phyloP scores from a whole-genome alignment of 2,797 vertebrate genomes.

The Staurois parvus region DNA sequence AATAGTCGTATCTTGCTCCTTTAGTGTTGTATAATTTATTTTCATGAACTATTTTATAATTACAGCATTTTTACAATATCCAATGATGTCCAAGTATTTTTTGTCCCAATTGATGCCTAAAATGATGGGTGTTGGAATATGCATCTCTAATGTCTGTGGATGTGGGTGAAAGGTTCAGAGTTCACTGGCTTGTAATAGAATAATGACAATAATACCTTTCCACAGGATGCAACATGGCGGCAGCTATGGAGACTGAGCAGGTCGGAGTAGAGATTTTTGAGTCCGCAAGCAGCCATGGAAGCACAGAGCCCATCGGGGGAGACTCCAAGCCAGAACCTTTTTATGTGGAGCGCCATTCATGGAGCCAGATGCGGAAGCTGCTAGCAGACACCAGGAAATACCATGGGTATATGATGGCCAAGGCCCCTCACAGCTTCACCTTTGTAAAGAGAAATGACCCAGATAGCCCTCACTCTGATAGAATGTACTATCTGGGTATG shows the following conservation, averaged over 20 bases:
- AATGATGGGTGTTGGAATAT: no score
- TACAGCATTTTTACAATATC: no score
- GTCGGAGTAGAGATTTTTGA: conserved; percentile 80
- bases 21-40: no score
- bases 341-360: conserved; percentile 82
- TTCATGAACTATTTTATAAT: no score
- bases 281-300: conserved; percentile 71
- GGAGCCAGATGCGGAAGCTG: conserved; percentile 83
- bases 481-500: conserved; percentile 84
- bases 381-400: conserved; percentile 81
- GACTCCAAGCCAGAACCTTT: conserved; percentile 76
- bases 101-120: no score
- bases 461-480: conserved; percentile 78
- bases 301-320: conserved; percentile 68
- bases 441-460: conserved; percentile 82
- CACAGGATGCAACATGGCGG: conserved; percentile 83
- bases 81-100: no score
- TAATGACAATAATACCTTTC: not conserved
- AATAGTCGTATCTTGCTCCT: no score
- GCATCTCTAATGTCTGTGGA: no score
- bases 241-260: conserved; percentile 85
- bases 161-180: not conserved
- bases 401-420: conserved; percentile 83
- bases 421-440: conserved; percentile 81
- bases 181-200: not conserved